These are phyloP conservation scores for Gallinago solitaria DNA, from an alignment of 2,797 vertebrate species.

Conservation along the genomic window DNA sequence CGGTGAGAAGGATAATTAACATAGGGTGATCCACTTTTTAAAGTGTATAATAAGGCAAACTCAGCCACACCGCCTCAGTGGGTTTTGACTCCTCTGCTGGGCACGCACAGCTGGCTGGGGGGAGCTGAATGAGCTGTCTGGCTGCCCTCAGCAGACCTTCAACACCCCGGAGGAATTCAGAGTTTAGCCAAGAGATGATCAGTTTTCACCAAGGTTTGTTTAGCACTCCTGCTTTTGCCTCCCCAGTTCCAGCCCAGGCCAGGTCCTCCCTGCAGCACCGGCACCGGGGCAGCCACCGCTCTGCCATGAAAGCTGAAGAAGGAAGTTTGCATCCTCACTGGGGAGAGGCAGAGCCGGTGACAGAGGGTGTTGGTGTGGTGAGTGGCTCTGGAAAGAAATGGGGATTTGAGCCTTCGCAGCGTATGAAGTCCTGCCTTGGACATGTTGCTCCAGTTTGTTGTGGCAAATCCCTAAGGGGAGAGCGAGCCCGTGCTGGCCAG, in stretches of 20 bases:
- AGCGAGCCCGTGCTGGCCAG: neutral
- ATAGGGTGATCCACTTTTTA: neutral
- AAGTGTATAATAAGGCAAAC: neutral
- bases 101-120: neutral
- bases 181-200: neutral
- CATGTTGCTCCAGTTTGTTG: rapidly evolving
- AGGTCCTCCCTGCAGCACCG: rapidly evolving
- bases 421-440: neutral
- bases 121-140: neutral
- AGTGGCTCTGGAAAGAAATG: neutral
- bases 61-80: rapidly evolving
- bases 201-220: neutral
- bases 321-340: neutral
- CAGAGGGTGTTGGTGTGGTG: too few relatives aligned
- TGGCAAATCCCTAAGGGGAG: neutral
- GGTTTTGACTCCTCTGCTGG: neutral
- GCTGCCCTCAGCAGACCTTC: neutral
- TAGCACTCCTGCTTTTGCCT: neutral
- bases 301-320: neutral
- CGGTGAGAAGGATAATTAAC: neutral
- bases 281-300: neutral
- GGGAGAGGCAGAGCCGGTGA: neutral
- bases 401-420: neutral
- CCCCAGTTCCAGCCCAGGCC: neutral
- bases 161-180: neutral